Evolutionary conservation across 1,140 invertebrate species (phyloP), one percentile per base, ranked within the genome.

Genomic region (Diplogasteroides magnus): DNA sequence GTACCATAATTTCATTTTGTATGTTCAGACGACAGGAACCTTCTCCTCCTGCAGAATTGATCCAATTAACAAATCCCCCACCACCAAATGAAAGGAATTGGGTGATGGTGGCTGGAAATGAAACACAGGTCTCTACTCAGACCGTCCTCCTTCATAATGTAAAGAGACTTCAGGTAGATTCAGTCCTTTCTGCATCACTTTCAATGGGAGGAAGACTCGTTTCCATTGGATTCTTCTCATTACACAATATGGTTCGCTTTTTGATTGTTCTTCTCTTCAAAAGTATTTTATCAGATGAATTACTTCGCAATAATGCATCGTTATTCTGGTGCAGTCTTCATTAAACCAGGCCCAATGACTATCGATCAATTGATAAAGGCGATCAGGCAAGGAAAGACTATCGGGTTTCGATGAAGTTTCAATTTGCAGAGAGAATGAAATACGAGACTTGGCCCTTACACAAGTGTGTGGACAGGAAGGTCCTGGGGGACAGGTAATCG

Each of bases 281-380:
- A 3, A 3, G 59, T 25, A 28, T 6, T 60, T n/a, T 60, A 13
- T 28, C 48, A 48, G 27, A 56, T 72, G 23, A 67, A 69, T 57
- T 78, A 81, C 60, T 78, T 77, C 63, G 78, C 79, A n/a, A 79
- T 81, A 28, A 81, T 81, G 79, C 81, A 81, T 64, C 74, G 74
- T 58, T 81, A 77, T 65, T 28, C 55, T 13, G 78, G 67, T 68
- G 79, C 79, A 3, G 79, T 81, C 1, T 81, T 81, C 60, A 67
- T 81, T 6, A 81, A 82, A 61, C 79, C 79, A 2, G 72, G 77
- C 28, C 81, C 79, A 23, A 74, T 79, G 67, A 74, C 76, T 29
- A 82, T 71, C 65, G 59, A 75, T 19, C 77, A 81, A 66, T 59
- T 81, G 19, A 64, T 82, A 13, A 78, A 77, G 67, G 72, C 73